Evolutionary conservation across 2,797 vertebrate species (phyloP), one percentile per base, ranked within the genome.

Genomic region (Anabas testudineus): DNA sequence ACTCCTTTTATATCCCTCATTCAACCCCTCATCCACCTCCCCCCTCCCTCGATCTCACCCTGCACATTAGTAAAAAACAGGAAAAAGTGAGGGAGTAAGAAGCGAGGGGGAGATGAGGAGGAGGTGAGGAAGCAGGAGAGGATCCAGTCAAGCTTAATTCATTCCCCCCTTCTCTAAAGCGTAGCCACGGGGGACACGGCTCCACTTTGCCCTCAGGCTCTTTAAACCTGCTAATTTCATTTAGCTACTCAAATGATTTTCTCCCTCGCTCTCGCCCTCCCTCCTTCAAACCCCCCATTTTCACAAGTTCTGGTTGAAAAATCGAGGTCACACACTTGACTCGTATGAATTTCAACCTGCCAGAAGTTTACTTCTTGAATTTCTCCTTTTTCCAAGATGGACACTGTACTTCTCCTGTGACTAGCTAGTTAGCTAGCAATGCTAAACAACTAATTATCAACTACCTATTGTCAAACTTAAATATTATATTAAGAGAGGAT

Each of bases 201-300:
- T 91, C 93, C 93, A 91, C 84, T 92, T 87, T 95, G 93, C 95
- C 96, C 95, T 86, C 76, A 53, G 96, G 96, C 95, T 66, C 87
- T 91, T 88, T 88, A 82, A 92, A 93, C 85, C 91, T 86, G 90
- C 93, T 95, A 93, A 94, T 95, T 96, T 95, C 94, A 92, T 94
- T 95, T 93, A 80, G 77, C 89, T 88, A 88, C 94, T 93, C 82
- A 87, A 93, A 93, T 92, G 91, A 92, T 94, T 93, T 92, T 76
- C 59, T 32, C 34, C 4, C 13, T 65, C 57, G 18, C 8, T 37
- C 19, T 19, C 19, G 21, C 14, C 18, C 36, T 51, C 21, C 54
- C 52, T 68, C 15, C 14, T 16, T 21, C 42, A 19, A 4, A 8
- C 28, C 18, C 43, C 60, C 28, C 14, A 24, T 42, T 37, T 36